Conservation (phyloP, 2,888 invertebrate genomes). For the Sphinx pinastri region DNA sequence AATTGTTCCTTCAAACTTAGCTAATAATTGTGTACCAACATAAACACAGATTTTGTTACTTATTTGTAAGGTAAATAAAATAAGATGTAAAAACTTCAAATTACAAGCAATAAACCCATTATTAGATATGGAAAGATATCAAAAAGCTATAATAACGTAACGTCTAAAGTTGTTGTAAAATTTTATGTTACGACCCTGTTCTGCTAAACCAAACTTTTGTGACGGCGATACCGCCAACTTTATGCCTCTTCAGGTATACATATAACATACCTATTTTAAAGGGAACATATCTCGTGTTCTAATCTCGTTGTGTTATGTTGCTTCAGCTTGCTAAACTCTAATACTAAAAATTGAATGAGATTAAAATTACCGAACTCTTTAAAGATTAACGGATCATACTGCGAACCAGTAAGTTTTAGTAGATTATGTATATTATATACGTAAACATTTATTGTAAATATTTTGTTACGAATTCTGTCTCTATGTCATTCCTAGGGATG, state of each 20-base stretch:
- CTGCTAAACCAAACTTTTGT: constrained; percentile 70
- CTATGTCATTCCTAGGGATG: no score
- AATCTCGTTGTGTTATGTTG: constrained; percentile 9
- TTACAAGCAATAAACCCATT: constrained; percentile 73
- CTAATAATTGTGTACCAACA: not conserved
- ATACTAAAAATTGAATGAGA: constrained; percentile 10
- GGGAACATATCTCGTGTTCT: constrained; percentile 11
- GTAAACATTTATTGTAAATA: no score
- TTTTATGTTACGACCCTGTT: constrained; percentile 77
- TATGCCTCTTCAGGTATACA: constrained; percentile 54
- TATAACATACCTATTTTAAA: constrained; percentile 24
- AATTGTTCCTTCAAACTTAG: not conserved
- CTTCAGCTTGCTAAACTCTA: constrained; percentile 3
- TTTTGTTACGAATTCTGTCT: no score
- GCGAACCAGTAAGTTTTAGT: no score
- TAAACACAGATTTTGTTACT: constrained; percentile 17
- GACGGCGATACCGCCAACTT: constrained; percentile 60
- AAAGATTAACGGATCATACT: no score
- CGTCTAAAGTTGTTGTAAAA: constrained; percentile 79
- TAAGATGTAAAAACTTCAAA: constrained; percentile 53
- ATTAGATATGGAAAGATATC: constrained; percentile 74
- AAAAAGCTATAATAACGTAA: constrained; percentile 73
- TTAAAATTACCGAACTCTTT: not conserved
- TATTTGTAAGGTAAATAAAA: constrained; percentile 43
- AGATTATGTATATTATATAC: no score